Percentiles rank a stretch among this genome's conserved stretches.
phyloP scores from a whole-genome alignment of 1,140 invertebrate species.

The Cylas formicarius region DNA sequence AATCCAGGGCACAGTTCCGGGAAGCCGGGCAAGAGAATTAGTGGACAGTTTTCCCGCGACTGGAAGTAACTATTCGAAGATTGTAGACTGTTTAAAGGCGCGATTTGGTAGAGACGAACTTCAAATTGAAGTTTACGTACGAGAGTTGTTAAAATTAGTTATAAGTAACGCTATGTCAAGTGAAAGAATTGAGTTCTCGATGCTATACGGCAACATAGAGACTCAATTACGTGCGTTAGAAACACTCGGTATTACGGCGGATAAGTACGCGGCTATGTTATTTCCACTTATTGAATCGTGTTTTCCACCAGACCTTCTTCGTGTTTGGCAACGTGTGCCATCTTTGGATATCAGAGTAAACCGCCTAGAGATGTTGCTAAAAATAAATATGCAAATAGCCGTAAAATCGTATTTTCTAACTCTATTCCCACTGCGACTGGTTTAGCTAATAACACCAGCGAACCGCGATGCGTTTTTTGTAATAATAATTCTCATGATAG shows the following conservation, averaged over 20 bases:
- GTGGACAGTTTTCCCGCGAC: too few species aligned
- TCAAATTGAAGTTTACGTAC: too few species aligned
- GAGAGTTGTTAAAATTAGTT: too few species aligned
- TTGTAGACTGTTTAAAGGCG: too few species aligned
- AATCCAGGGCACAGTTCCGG: too few species aligned
- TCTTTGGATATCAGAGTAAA: background rate
- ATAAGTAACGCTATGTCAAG: too few species aligned
- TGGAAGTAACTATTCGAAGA: too few species aligned
- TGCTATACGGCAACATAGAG: too few species aligned
- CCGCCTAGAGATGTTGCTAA: conserved; percentile 17
- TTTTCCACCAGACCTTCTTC: conserved; percentile 32
- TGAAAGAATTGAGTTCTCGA: too few species aligned
- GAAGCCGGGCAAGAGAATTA: too few species aligned
- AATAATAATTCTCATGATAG: conserved; percentile 13
- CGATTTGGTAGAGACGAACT: too few species aligned
- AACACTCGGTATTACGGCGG: conserved; percentile 35
- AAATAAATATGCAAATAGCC: conserved; percentile 21
- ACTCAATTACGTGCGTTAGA: conserved; percentile 36
- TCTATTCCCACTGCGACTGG: conserved; percentile 4
- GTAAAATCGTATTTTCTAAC: conserved; percentile 3
- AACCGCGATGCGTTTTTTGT: conserved; percentile 15
- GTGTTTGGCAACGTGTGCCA: conserved; percentile 34
- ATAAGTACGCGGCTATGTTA: conserved; percentile 37
- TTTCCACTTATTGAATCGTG: conserved; percentile 40
- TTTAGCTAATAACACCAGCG: conserved; percentile 6